Base-by-base conservation (phyloP, 2,113 vertebrate genomes). In the Percopsis transmontana region DNA sequence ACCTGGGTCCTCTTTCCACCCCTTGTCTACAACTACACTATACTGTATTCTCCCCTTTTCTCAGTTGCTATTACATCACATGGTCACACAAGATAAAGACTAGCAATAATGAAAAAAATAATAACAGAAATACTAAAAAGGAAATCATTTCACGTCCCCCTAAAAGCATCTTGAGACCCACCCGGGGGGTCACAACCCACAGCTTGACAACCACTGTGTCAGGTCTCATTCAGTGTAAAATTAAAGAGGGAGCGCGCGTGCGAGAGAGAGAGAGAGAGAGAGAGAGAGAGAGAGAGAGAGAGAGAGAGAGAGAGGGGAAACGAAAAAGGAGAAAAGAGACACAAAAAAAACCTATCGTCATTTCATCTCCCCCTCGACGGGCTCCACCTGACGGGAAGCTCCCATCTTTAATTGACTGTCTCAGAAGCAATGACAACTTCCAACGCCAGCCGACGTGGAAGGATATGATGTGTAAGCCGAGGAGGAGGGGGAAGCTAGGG, bases 321-420 rank as follows among this genome's bases (percentile, higher is more conserved):
- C 9, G n/a, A 1, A 19, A 2, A 19, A 45, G 3, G 2, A 13
- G 12, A 12, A 45, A 5, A 45, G 12, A 5, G 3, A 45, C 42
- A 16, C 12, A 3, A 45, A 3, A 4, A 42, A 19, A 18, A 51
- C 51, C 38, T 40, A 2, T 33, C 27, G 18, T 19, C 18, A 14
- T 14, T 19, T 33, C 44, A 19, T 50, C n/a, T 24, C 42, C 8
- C 42, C 42, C 15, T 16, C 42, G 42, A 44, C 42, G 11, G 42
- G 42, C 42, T 10, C 16, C 58, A 77, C 62, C 70, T 76, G 69
- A 87, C 24, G 55, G 44, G 56, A 41, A 68, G 60, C 70, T 81
- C 63, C 74, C 72, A 84, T 80, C 77, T 86, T 79, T 86, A 82
- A 87, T 76, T 80, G 81, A 84, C 66, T 76, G 76, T 52, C 72